These are phyloP conservation scores for Sapayoa aenigma DNA, from an alignment of 2,113 vertebrate genomes.

Conservation along the genomic window DNA sequence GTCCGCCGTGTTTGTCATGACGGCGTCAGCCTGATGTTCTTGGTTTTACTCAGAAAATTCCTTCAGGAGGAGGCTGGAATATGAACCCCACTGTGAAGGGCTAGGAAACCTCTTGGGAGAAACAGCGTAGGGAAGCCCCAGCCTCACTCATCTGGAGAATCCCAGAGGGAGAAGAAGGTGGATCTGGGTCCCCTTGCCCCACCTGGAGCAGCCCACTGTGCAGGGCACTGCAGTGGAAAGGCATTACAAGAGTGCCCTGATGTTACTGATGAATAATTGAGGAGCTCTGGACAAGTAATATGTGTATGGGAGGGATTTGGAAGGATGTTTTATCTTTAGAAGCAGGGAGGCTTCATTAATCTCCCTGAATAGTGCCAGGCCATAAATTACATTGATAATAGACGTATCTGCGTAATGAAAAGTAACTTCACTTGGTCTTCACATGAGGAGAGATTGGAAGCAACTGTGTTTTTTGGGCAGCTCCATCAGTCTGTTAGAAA, in stretches of 20 bases:
- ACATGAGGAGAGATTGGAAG: not conserved
- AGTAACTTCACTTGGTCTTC: not conserved
- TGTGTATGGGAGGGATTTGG: not conserved
- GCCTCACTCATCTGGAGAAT: not conserved
- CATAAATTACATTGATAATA: not conserved
- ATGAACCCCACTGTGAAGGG: not conserved
- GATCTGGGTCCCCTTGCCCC: not conserved
- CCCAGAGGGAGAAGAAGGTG: not conserved
- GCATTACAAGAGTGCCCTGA: not conserved
- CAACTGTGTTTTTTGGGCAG: not conserved
- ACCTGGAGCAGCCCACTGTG: not conserved
- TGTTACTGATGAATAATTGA: not conserved
- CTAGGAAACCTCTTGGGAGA: not conserved
- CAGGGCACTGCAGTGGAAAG: not conserved
- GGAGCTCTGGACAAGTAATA: not conserved
- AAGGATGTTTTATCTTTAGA: constrained; percentile 26
- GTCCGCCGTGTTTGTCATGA: not conserved
- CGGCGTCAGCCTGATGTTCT: not conserved
- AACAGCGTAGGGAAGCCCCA: not conserved
- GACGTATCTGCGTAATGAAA: constrained; percentile 10
- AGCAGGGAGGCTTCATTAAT: constrained; percentile 23
- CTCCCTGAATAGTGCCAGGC: not conserved
- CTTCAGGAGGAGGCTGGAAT: not conserved
- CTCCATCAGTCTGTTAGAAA: not conserved
- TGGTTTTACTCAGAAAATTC: not conserved